phyloP scores from a whole-genome alignment of 2,113 vertebrate genomes.

The Acrocephalus arundinaceus region DNA sequence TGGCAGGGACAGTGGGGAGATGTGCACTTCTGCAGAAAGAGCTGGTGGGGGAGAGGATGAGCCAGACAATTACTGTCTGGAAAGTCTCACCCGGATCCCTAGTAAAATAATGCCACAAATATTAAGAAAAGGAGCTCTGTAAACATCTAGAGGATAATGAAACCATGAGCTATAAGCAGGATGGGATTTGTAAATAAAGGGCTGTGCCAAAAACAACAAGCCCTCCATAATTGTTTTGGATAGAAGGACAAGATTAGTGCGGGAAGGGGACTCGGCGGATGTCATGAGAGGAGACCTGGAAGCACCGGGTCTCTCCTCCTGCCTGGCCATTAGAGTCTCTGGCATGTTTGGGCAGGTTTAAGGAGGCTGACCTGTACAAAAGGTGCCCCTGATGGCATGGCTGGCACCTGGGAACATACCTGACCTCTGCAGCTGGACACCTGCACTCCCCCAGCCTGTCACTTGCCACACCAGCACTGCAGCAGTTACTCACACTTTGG shows the following conservation, averaged over 20 bases:
- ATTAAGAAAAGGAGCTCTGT: conserved; percentile 68
- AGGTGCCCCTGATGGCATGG: background rate
- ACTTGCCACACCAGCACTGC: background rate
- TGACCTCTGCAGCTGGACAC: background rate
- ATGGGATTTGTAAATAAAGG: conserved; percentile 72
- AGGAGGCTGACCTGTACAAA: background rate
- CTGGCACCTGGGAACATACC: background rate
- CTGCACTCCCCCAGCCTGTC: background rate
- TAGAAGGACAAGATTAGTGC: conserved; percentile 70
- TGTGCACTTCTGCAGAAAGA: conserved; percentile 32
- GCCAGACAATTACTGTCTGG: conserved; percentile 64
- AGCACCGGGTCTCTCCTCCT: background rate
- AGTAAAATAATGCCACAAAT: conserved; percentile 72
- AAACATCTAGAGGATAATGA: conserved; percentile 75
- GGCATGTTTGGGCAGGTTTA: background rate
- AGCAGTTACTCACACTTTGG: background rate
- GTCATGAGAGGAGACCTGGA: conserved; percentile 58
- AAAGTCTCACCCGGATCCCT: conserved; percentile 54
- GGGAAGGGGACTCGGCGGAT: conserved; percentile 34
- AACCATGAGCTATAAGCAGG: conserved; percentile 74
- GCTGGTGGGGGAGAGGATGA: conserved; percentile 38
- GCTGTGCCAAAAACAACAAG: conserved; percentile 71
- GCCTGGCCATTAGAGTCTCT: background rate
- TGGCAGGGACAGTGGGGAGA: background rate
- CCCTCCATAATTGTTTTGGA: conserved; percentile 70